These are phyloP conservation scores for Sebastes melanostomus DNA, from an alignment of 2,797 vertebrate species.

Conservation along the genomic window DNA sequence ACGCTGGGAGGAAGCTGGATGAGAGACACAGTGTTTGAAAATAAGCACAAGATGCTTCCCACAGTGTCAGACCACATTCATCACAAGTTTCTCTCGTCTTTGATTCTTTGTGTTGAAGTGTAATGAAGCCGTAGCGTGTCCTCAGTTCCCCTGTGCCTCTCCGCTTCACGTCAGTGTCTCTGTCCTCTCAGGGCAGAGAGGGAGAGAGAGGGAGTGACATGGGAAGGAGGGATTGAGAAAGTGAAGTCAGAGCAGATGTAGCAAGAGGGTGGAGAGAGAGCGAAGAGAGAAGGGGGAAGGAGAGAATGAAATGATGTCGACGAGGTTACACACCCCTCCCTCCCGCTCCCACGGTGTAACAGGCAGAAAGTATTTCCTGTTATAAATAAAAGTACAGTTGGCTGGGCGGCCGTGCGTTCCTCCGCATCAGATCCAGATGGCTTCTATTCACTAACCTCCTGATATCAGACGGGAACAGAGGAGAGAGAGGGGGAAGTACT, in stretches of 20 bases:
- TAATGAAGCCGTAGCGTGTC: not conserved
- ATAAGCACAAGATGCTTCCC: constrained; percentile 26
- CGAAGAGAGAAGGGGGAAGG: not conserved
- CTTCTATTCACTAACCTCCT: constrained; percentile 49
- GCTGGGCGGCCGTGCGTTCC: constrained; percentile 5
- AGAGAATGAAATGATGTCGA: not conserved
- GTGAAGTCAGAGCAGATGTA: constrained; percentile 52
- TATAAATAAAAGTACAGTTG: constrained; percentile 61
- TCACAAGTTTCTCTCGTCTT: constrained; percentile 8
- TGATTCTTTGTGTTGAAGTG: not conserved
- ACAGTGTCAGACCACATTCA: constrained; percentile 9
- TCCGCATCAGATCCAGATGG: constrained; percentile 67
- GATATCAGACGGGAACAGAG: constrained; percentile 36
- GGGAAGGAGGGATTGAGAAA: constrained; percentile 13
- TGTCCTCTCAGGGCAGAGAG: not conserved
- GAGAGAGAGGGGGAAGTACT: not conserved
- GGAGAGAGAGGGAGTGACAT: not conserved
- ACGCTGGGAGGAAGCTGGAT: not conserved
- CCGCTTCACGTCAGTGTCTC: not conserved
- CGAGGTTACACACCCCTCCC: not conserved
- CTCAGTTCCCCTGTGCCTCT: constrained; percentile 3
- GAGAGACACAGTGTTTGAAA: not conserved
- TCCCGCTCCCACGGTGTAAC: constrained; percentile 16
- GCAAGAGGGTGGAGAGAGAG: not conserved
- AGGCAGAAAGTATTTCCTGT: constrained; percentile 65